Evolutionary conservation across 2,797 vertebrate species (phyloP).

Genomic region (Gallinago solitaria): DNA sequence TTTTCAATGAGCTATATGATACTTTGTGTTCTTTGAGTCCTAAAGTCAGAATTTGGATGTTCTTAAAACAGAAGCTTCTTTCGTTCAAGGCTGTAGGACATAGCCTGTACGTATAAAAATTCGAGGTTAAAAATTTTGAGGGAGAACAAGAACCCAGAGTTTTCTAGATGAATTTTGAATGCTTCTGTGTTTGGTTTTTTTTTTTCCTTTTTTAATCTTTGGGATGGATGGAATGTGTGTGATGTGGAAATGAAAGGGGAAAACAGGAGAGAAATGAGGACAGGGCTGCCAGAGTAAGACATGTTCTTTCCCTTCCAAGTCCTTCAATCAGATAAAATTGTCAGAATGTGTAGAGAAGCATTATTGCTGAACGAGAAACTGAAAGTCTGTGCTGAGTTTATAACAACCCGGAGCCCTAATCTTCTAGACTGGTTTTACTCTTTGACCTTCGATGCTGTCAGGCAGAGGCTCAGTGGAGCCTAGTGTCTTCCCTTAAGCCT

Average conservation of each 20-base stretch:
- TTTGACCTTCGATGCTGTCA: neutral
- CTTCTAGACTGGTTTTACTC: neutral
- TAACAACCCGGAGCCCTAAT: neutral
- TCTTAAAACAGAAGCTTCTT: neutral
- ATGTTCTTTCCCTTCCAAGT: neutral
- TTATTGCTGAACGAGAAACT: neutral
- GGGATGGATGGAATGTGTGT: neutral
- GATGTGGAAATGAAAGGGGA: neutral
- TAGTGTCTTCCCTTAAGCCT: neutral
- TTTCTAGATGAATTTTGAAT: neutral
- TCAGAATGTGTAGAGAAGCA: neutral
- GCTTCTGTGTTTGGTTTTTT: neutral
- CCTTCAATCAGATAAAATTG: neutral
- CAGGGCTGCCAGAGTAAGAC: neutral
- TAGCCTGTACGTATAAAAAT: neutral
- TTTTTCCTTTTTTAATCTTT: neutral
- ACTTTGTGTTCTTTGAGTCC: neutral
- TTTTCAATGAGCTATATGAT: neutral
- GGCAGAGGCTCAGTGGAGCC: neutral
- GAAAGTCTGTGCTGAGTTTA: neutral
- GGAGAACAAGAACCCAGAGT: neutral
- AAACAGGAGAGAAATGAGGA: neutral
- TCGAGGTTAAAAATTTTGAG: neutral
- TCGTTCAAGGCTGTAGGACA: neutral
- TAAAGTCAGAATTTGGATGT: neutral